Evolutionary conservation across 2,113 vertebrate genomes (phyloP).

Genomic region (Ranitomeya imitator): DNA sequence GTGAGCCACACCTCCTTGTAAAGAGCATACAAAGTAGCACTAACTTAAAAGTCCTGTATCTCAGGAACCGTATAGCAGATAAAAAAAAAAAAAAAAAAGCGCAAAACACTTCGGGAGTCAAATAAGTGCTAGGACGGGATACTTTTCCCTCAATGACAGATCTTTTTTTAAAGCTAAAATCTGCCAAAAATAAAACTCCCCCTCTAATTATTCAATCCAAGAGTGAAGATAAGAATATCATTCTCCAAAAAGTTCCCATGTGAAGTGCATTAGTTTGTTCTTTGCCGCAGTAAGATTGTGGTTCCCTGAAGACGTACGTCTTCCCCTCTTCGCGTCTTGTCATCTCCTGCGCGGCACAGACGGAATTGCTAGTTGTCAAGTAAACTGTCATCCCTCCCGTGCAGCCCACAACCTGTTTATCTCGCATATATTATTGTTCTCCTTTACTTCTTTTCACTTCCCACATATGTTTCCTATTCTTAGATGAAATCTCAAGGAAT

Average conservation of each 20-base stretch:
- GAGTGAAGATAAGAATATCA: not conserved
- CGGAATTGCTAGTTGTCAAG: slow-evolving; percentile 27
- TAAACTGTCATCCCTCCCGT: slow-evolving; percentile 17
- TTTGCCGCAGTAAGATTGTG: not conserved
- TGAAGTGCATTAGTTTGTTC: not conserved
- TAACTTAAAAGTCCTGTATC: too few relatives aligned
- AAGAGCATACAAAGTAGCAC: too few relatives aligned
- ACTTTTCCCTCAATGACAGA: too few relatives aligned
- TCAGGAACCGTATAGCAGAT: too few relatives aligned
- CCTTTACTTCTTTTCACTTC: slow-evolving; percentile 3
- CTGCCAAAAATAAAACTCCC: too few relatives aligned
- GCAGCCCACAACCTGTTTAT: slow-evolving; percentile 27
- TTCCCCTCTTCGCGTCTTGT: not conserved
- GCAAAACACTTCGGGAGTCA: too few relatives aligned
- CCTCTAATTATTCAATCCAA: not conserved
- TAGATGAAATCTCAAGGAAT: not conserved
- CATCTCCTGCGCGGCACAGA: slow-evolving; percentile 3
- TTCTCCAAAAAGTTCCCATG: not conserved
- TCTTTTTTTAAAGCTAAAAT: too few relatives aligned
- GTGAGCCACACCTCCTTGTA: too few relatives aligned
- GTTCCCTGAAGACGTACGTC: not conserved
- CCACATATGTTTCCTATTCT: not conserved
- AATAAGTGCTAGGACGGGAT: too few relatives aligned
- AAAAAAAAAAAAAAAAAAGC: too few relatives aligned
- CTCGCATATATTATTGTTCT: slow-evolving; percentile 2